phyloP scores from a whole-genome alignment of 1,140 invertebrate species.

The Papilio machaon region DNA sequence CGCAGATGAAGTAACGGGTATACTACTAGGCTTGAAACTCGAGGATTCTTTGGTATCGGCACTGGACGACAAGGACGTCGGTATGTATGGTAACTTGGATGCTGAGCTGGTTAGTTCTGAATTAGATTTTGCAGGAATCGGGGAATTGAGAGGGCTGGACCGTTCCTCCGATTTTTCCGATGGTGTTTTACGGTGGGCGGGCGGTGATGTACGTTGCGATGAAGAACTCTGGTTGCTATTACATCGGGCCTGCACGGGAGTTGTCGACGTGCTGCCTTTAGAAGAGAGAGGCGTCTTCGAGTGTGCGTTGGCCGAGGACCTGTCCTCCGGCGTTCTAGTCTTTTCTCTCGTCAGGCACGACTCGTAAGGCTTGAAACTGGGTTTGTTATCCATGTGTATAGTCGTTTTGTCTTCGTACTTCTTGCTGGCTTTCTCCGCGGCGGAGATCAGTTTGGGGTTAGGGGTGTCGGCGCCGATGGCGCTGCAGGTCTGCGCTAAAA shows the following conservation, averaged over 20 bases:
- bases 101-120: slow-evolving; percentile 73
- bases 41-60: slow-evolving; percentile 86
- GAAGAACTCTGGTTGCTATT: slow-evolving; percentile 86
- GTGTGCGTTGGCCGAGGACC: slow-evolving; percentile 78
- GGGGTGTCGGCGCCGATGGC: slow-evolving; percentile 95
- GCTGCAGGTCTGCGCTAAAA: slow-evolving; percentile 97
- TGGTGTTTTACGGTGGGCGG: slow-evolving; percentile 77
- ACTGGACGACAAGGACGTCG: slow-evolving; percentile 82
- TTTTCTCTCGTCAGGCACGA: slow-evolving; percentile 84
- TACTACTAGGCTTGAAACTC: slow-evolving; percentile 84
- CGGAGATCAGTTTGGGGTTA: slow-evolving; percentile 87
- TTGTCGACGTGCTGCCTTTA: slow-evolving; percentile 77
- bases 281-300: slow-evolving; percentile 82
- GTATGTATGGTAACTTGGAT: slow-evolving; percentile 81
- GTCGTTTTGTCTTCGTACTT: slow-evolving; percentile 83
- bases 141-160: slow-evolving; percentile 77
- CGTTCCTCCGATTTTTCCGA: slow-evolving; percentile 80
- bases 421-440: slow-evolving; percentile 85
- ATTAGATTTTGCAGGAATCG: slow-evolving; percentile 73
- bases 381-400: slow-evolving; percentile 81
- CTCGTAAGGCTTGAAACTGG: slow-evolving; percentile 89
- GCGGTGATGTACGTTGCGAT: slow-evolving; percentile 83
- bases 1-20: slow-evolving; percentile 81
- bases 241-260: slow-evolving; percentile 80
- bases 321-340: slow-evolving; percentile 83